These are phyloP conservation scores for Gambusia yucatana DNA, from an alignment of 2,797 vertebrate species.

Conservation along the genomic window DNA sequence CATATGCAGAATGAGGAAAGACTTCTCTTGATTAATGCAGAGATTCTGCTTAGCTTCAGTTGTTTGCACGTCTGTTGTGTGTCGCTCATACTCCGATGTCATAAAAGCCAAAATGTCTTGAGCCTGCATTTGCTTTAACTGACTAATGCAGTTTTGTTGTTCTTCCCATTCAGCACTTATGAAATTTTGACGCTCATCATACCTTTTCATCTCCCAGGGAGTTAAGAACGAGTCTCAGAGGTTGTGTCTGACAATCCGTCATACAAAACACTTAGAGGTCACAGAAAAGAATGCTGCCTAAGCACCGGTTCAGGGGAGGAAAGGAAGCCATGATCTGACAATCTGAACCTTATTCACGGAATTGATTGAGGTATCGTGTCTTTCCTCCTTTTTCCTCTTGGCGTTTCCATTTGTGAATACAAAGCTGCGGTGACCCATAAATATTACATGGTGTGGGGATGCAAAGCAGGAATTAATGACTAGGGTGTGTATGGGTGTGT, in stretches of 20 bases:
- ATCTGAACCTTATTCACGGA: constrained; percentile 72
- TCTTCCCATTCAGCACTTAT: constrained; percentile 50
- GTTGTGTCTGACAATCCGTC: constrained; percentile 70
- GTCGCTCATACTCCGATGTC: constrained; percentile 41
- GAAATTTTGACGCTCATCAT: constrained; percentile 53
- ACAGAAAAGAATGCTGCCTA: constrained; percentile 75
- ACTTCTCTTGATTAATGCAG: constrained; percentile 60
- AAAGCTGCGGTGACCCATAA: constrained; percentile 84
- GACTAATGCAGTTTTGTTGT: constrained; percentile 72
- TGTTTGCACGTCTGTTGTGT: constrained; percentile 40
- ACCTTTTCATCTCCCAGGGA: constrained; percentile 49
- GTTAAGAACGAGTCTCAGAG: constrained; percentile 66
- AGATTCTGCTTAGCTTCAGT: constrained; percentile 50
- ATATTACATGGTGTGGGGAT: constrained; percentile 85
- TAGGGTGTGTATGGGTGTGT: constrained; percentile 64
- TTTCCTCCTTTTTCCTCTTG: constrained; percentile 73
- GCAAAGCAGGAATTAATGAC: constrained; percentile 86
- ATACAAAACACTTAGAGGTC: constrained; percentile 76
- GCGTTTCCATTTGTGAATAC: constrained; percentile 82
- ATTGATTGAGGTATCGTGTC: constrained; percentile 81
- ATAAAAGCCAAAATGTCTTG: constrained; percentile 46
- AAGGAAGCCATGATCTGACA: constrained; percentile 71
- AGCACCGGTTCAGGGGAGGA: constrained; percentile 63
- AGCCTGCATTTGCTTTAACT: constrained; percentile 51
- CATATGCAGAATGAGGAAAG: constrained; percentile 57